Conservation (phyloP, 2,113 vertebrate species). For the Plectropomus leopardus region DNA sequence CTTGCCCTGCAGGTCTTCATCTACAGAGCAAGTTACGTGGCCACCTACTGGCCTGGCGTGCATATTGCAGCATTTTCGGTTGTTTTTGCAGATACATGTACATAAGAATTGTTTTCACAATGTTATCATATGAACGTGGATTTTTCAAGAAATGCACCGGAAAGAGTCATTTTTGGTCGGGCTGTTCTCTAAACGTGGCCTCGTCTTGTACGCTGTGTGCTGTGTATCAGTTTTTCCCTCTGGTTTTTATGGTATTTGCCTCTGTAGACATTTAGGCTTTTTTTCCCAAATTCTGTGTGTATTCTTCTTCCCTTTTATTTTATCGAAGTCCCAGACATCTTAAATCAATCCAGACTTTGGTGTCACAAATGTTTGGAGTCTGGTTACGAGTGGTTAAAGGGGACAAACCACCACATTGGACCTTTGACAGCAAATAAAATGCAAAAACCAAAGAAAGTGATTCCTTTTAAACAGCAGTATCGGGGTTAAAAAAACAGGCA, state of each 20-base stretch:
- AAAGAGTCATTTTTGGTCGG: too few species aligned
- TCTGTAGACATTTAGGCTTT: conserved; percentile 1
- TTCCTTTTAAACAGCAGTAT: not conserved
- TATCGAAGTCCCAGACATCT: not conserved
- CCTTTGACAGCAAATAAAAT: conserved; percentile 6
- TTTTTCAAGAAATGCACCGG: too few species aligned
- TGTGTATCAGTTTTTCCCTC: conserved; percentile 35
- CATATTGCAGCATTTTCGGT: too few species aligned
- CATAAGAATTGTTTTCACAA: too few species aligned
- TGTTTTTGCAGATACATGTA: too few species aligned
- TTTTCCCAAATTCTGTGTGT: not conserved
- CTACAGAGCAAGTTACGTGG: too few species aligned
- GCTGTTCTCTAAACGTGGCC: too few species aligned
- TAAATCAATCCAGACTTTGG: not conserved
- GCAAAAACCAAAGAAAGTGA: not conserved
- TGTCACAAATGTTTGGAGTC: conserved; percentile 38
- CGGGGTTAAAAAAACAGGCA: not conserved
- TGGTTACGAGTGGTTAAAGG: conserved; percentile 12
- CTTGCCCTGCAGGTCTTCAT: too few species aligned
- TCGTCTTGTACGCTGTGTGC: too few species aligned
- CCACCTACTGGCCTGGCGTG: too few species aligned
- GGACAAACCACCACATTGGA: conserved; percentile 24
- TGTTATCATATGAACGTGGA: too few species aligned
- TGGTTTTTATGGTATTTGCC: conserved; percentile 34
- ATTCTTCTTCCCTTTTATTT: conserved; percentile 14